Base-by-base conservation (phyloP, 30 jellyfish, hydroid and myxozoan genomes). In the Aurelia aurita complex sp. Pacific region DNA sequence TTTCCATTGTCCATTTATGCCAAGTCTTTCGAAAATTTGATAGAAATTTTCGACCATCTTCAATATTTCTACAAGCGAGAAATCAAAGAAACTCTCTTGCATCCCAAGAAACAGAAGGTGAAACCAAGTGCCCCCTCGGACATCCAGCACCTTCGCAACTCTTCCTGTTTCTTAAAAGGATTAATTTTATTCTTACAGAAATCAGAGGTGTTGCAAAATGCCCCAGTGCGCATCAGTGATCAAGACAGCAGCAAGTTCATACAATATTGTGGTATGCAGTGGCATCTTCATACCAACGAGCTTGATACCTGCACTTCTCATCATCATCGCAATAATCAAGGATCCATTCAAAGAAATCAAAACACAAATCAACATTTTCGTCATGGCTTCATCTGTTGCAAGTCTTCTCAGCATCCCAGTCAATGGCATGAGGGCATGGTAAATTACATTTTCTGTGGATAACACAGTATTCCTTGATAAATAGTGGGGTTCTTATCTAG, bases 371-470 rank as follows among this genome's bases (percentile, higher is more conserved):
- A 57, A 34, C 34, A 38, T 64, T 0, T 64, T 79, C 63, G 46
- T 79, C 12, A 13, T 79, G 11, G 38, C 79, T 15, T 79, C 88
- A 11, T 50, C 80, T 4, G 46, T 65, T n/a, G 88, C 88, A 2
- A 79, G 88, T 57, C 64, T 79, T n/a, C 64, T 79, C 55, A 59
- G 79, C 69, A 80, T 64, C 3, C 88, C 88, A 33, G 88, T 79
- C 42, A 79, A 64, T 42, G 46, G 79, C 12, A 10, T 64, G 8
- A 40, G 88, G 42, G 3, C 53, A 6, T 57, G 76, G 76, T 11
- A 52, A 34, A 63, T 46, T 14, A 0, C 11, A 33, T 35, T 17
- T 42, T 15, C 66, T 35, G 8, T 46, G 13, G 13, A 6, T 46
- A 7, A 6, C 29, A 23, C 29, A 23, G 29, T 46, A 9, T 9